Conservation (phyloP, 2,797 vertebrate species). For the Pangasius djambal region DNA sequence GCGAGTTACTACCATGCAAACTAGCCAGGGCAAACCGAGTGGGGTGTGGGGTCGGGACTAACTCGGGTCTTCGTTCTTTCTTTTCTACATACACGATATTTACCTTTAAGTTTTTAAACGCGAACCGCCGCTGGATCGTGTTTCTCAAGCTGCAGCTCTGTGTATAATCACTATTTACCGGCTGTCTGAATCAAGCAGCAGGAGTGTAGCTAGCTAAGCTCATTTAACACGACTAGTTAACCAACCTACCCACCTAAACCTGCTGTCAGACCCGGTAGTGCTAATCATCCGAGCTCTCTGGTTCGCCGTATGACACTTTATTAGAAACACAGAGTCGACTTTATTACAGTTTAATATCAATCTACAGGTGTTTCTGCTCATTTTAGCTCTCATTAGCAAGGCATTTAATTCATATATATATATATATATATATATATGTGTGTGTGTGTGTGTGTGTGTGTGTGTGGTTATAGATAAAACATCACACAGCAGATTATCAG, state of each 20-base stretch:
- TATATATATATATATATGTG: too few species aligned
- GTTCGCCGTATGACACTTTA: too few species aligned
- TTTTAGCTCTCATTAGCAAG: background rate
- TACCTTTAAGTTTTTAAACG: background rate
- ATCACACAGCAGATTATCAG: too few species aligned
- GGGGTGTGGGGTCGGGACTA: background rate
- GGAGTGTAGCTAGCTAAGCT: background rate
- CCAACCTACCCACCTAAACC: background rate
- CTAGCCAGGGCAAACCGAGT: background rate
- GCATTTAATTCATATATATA: too few species aligned
- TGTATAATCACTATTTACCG: background rate
- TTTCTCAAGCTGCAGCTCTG: background rate
- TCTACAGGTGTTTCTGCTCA: background rate
- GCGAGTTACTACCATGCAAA: background rate
- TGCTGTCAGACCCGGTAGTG: background rate
- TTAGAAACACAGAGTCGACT: background rate
- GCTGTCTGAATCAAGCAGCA: background rate
- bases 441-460: too few species aligned
- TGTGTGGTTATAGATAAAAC: too few species aligned
- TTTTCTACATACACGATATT: background rate
- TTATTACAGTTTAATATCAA: background rate
- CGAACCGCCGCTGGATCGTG: background rate
- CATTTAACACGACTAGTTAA: background rate
- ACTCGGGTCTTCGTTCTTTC: background rate
- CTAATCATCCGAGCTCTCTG: background rate